Percentiles rank a stretch among this genome's conserved stretches.
Evolutionary conservation across 2,888 invertebrate genomes (phyloP).

Genomic region (Crocallis elinguaria): DNA sequence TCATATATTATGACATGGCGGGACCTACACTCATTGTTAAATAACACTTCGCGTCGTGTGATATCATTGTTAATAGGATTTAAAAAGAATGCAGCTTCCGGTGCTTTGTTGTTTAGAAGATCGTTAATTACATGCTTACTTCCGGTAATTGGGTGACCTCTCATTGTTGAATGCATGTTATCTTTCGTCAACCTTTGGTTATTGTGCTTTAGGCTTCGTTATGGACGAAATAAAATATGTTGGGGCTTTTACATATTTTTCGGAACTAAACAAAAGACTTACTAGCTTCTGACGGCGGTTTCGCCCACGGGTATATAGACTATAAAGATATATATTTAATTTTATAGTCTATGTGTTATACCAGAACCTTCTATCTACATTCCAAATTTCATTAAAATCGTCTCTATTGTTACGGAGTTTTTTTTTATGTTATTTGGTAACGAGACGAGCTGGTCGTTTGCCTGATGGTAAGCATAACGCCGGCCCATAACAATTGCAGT

Average conservation of each 20-base stretch:
- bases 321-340: no score
- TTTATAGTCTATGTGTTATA: no score
- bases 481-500: no score
- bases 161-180: conserved; percentile 33
- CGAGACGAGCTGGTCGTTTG: no score
- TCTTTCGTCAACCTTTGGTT: conserved; percentile 19
- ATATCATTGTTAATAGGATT: conserved; percentile 56
- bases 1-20: conserved; percentile 38
- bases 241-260: neutral
- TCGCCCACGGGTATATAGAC: no score
- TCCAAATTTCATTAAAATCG: no score
- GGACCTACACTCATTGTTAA: conserved; percentile 55
- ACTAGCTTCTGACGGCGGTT: no score
- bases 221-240: neutral
- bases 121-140: conserved; percentile 47
- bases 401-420: no score
- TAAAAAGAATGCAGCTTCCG: conserved; percentile 53
- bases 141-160: conserved; percentile 51
- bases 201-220: neutral
- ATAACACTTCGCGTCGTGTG: conserved; percentile 47
- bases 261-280: neutral
- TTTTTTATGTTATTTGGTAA: no score
- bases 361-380: no score
- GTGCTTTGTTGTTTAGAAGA: conserved; percentile 57
- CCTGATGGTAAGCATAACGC: no score